A percentile compares a stretch with the other conserved stretches of the same genome.
phyloP scores from a whole-genome alignment of 1,140 invertebrate genomes.

The Sycophila sp. region DNA sequence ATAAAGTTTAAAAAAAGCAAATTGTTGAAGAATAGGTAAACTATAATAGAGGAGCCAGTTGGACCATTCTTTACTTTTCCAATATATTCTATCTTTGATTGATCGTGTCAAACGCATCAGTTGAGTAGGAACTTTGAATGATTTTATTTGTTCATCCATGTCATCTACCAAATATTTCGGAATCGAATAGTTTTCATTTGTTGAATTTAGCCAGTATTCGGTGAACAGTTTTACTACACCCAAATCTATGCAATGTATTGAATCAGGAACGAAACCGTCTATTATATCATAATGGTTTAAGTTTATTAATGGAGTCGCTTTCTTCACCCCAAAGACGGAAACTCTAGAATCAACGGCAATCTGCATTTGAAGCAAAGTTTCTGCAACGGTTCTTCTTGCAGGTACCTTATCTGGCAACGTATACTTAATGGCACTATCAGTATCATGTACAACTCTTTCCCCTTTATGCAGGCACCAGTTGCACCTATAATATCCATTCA shows the following conservation, averaged over 20 bases:
- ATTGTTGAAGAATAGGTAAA: constrained; percentile 16
- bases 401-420: no score
- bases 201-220: constrained; percentile 26
- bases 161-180: background rate
- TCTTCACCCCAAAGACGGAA: constrained; percentile 33
- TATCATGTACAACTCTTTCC: no score
- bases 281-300: constrained; percentile 34
- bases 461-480: no score
- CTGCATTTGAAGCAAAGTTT: constrained; percentile 21
- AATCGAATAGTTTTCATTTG: constrained; percentile 15
- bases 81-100: constrained; percentile 28
- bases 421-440: no score
- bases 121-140: constrained; percentile 19
- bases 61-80: constrained; percentile 37
- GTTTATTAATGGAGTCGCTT: constrained; percentile 20
- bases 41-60: constrained; percentile 39
- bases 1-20: constrained; percentile 6
- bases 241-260: constrained; percentile 31
- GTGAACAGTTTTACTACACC: constrained; percentile 34
- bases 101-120: constrained; percentile 20
- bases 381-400: no score
- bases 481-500: no score
- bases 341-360: background rate
- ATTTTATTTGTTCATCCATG: background rate
- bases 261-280: constrained; percentile 31